Evolutionary conservation across 1,140 invertebrate species (phyloP).

Genomic region (Drosophila athabasca): DNA sequence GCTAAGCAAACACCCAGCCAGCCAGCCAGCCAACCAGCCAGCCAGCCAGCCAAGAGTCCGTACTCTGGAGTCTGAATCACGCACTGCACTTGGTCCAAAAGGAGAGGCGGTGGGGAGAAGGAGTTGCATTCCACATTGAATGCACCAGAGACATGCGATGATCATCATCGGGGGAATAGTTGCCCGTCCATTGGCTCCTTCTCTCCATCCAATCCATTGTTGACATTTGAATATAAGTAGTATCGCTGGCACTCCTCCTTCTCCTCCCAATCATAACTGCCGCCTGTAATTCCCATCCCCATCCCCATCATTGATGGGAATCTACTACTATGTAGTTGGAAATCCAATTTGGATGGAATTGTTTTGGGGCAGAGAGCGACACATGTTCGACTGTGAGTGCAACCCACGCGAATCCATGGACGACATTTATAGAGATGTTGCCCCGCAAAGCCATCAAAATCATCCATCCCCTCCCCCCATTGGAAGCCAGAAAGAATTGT

Average conservation of each 20-base stretch:
- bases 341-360: constrained; percentile 27
- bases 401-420: constrained; percentile 22
- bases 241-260: constrained; percentile 10
- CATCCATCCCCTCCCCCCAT: no score
- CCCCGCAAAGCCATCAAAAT: constrained; percentile 28
- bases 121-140: constrained; percentile 28
- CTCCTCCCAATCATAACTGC: constrained; percentile 5
- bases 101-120: constrained; percentile 14
- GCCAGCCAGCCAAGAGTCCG: not conserved
- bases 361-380: constrained; percentile 32
- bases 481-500: constrained; percentile 17
- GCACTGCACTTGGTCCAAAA: constrained; percentile 41
- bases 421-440: constrained; percentile 30
- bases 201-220: constrained; percentile 27
- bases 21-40: not conserved
- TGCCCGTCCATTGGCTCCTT: constrained; percentile 33
- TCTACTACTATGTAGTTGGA: not conserved
- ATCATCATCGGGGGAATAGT: constrained; percentile 18
- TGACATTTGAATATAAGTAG: constrained; percentile 35
- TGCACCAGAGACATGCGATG: constrained; percentile 51
- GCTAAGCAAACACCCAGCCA: constrained; percentile 38
- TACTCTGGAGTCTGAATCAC: constrained; percentile 37
- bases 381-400: constrained; percentile 7
- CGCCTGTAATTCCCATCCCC: no score
- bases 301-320: not conserved